Conservation (phyloP, 2,113 vertebrate genomes). For the Actenoides hombroni region DNA sequence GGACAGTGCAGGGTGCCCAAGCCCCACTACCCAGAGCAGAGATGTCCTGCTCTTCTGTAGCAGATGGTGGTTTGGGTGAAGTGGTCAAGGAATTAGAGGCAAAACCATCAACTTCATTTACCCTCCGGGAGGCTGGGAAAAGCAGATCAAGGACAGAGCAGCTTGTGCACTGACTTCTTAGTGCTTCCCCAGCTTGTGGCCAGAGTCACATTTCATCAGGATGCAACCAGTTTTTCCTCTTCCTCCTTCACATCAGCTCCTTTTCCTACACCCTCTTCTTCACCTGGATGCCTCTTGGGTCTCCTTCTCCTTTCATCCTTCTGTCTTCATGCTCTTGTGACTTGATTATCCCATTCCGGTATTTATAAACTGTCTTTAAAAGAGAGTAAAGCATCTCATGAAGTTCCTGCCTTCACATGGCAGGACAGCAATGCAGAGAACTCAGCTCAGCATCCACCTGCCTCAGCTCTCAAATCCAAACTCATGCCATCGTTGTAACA, state of each 20-base stretch:
- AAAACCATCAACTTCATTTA: background rate
- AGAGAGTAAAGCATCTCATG: background rate
- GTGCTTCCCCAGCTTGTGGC: background rate
- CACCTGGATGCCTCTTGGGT: background rate
- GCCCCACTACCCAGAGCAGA: accelerated
- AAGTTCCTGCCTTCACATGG: accelerated
- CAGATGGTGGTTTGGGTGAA: background rate
- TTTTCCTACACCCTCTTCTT: background rate
- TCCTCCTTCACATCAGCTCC: background rate
- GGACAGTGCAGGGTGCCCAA: background rate
- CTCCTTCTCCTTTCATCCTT: background rate
- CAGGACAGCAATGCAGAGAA: background rate
- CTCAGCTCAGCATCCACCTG: background rate
- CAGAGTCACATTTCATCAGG: background rate
- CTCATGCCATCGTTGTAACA: accelerated
- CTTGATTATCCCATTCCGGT: background rate
- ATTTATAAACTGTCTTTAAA: background rate
- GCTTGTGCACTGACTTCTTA: background rate
- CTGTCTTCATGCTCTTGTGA: background rate
- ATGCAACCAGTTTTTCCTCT: background rate
- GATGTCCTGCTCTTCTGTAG: background rate
- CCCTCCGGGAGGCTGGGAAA: background rate
- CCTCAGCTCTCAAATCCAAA: background rate
- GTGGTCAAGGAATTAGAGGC: background rate
- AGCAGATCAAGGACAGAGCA: background rate